phyloP scores from a whole-genome alignment of 2,888 invertebrate species.

The Timandra comae region DNA sequence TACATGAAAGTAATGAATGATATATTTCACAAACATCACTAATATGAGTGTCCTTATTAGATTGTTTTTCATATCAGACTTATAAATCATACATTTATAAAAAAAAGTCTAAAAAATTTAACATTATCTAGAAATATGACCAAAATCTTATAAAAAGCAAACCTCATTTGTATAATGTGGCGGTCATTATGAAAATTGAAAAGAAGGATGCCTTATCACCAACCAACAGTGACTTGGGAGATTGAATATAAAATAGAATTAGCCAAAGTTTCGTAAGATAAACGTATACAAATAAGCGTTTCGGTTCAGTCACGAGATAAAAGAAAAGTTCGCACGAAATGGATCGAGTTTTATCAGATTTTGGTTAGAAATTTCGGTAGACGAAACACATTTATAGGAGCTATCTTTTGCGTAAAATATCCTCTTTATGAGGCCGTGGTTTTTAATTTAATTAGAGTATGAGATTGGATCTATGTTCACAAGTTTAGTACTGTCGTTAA shows the following conservation, averaged over 20 bases:
- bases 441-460: constrained; percentile 34
- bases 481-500: too few species aligned
- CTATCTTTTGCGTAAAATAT: constrained; percentile 30
- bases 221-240: constrained; percentile 23
- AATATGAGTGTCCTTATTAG: too few species aligned
- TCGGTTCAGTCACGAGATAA: constrained; percentile 24
- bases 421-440: constrained; percentile 30
- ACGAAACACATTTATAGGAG: constrained; percentile 26
- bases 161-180: constrained; percentile 12
- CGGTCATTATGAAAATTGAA: constrained; percentile 21
- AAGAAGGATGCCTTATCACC: constrained; percentile 20
- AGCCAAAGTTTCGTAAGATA: constrained; percentile 23
- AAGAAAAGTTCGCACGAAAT: constrained; percentile 25
- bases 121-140: too few species aligned
- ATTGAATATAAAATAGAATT: constrained; percentile 29
- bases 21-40: too few species aligned
- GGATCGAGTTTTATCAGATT: constrained; percentile 38
- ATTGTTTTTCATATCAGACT: too few species aligned
- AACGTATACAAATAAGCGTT: constrained; percentile 26
- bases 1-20: too few species aligned
- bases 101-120: too few species aligned
- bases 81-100: too few species aligned
- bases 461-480: too few species aligned
- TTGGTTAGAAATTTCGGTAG: constrained; percentile 28
- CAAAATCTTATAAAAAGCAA: constrained; percentile 1